Percentiles rank a stretch among this genome's conserved stretches.
phyloP scores from a whole-genome alignment of 1,140 invertebrate species.

The Mya arenaria region DNA sequence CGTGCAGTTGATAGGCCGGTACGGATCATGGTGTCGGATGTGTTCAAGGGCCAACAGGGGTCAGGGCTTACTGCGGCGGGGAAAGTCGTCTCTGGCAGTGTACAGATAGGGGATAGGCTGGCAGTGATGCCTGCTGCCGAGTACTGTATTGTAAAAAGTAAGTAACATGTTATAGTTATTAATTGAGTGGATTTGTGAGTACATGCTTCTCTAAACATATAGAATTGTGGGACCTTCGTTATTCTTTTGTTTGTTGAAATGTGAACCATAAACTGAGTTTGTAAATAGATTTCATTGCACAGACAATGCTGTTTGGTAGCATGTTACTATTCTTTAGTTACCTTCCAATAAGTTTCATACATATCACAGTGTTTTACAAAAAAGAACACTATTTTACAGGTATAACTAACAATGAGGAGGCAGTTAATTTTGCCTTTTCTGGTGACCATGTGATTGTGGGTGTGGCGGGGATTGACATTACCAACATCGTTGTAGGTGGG shows the following conservation, averaged over 20 bases:
- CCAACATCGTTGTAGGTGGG: conserved; percentile 90
- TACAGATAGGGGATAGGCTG: conserved; percentile 93
- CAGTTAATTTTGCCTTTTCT: conserved; percentile 91
- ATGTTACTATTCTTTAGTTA: no score
- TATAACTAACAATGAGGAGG: conserved; percentile 88
- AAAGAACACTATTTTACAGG: no score
- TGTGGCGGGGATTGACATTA: conserved; percentile 87
- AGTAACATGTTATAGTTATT: no score
- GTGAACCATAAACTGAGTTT: neutral
- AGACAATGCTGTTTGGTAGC: conserved; percentile 51
- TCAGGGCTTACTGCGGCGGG: conserved; percentile 91
- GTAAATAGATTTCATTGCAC: neutral
- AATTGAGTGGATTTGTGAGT: no score
- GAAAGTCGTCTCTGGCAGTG: conserved; percentile 93
- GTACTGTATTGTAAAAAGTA: conserved; percentile 78
- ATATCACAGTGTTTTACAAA: no score
- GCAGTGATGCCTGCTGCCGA: conserved; percentile 89
- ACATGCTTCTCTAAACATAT: no score
- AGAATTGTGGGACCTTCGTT: no score
- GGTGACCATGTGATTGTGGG: conserved; percentile 95
- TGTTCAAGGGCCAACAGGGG: conserved; percentile 96
- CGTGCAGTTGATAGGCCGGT: conserved; percentile 94
- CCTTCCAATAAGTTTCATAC: no score
- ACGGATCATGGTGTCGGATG: conserved; percentile 93
- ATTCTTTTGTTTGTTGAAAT: no score